Conservation (phyloP, 2,113 vertebrate genomes). For the Grammomys surdaster region DNA sequence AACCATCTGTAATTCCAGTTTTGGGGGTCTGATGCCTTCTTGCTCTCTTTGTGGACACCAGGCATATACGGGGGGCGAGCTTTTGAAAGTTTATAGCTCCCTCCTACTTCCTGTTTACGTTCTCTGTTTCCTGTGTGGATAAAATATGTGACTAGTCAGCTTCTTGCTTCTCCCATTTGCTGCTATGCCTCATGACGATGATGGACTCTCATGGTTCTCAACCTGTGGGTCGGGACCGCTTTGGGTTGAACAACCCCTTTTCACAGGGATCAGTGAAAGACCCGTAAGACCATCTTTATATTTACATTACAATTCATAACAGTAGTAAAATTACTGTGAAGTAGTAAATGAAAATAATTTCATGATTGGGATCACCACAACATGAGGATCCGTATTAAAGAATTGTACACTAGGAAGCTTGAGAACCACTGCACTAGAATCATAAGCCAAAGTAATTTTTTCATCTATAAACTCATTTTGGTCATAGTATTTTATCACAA, state of each 20-base stretch:
- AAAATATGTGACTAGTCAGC: neutral
- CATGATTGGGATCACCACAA: neutral
- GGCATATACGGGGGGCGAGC: neutral
- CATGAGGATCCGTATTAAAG: no score
- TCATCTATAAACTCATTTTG: neutral
- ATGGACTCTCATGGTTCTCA: neutral
- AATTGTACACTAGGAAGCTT: neutral
- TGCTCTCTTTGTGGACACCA: neutral
- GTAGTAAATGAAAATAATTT: neutral
- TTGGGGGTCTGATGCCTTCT: neutral
- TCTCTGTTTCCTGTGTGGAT: neutral
- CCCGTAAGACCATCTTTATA: neutral
- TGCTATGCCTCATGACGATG: neutral
- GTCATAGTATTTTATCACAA: neutral
- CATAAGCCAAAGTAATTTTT: neutral
- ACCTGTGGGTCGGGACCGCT: neutral
- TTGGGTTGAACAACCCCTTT: neutral
- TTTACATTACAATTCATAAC: neutral
- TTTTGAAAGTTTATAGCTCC: neutral
- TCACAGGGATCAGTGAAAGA: neutral
- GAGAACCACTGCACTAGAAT: no score
- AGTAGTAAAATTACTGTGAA: neutral
- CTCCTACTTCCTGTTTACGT: neutral
- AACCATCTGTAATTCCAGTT: neutral
- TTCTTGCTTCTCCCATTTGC: neutral